phyloP scores from a whole-genome alignment of 2,797 vertebrate species.

The Sarcoramphus papa region DNA sequence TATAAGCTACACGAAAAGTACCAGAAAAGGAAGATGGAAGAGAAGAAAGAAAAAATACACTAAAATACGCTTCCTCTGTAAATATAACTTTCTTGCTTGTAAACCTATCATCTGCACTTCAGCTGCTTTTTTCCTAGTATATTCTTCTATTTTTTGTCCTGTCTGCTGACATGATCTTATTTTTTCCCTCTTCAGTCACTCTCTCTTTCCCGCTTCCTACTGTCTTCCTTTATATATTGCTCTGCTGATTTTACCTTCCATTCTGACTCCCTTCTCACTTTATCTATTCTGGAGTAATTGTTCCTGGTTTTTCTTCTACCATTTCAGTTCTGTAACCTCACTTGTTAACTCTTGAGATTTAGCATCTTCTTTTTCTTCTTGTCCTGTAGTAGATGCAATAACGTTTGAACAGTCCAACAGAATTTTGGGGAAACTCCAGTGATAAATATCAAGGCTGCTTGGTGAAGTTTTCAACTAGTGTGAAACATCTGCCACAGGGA shows the following conservation, averaged over 20 bases:
- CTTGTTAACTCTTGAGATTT: background rate
- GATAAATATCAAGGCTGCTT: background rate
- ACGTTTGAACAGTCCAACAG: background rate
- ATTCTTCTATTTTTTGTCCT: background rate
- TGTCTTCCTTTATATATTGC: background rate
- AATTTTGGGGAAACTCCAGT: background rate
- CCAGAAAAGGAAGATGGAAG: background rate
- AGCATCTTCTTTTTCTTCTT: background rate
- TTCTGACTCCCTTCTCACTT: background rate
- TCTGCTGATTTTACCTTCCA: background rate
- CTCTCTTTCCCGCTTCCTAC: background rate
- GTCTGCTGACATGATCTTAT: background rate
- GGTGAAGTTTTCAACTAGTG: background rate
- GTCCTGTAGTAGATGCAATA: background rate
- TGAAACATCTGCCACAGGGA: background rate
- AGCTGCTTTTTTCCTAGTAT: background rate
- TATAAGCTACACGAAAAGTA: background rate
- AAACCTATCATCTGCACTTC: slow-evolving; percentile 18
- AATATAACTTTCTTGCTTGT: background rate
- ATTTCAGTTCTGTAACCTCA: background rate
- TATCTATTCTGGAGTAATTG: background rate
- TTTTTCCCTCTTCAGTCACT: background rate
- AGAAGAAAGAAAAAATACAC: background rate
- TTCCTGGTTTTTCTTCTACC: background rate
- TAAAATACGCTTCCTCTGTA: slow-evolving; percentile 16